These are phyloP conservation scores for Mallotus villosus DNA, from an alignment of 2,797 vertebrate genomes.

Conservation along the genomic window DNA sequence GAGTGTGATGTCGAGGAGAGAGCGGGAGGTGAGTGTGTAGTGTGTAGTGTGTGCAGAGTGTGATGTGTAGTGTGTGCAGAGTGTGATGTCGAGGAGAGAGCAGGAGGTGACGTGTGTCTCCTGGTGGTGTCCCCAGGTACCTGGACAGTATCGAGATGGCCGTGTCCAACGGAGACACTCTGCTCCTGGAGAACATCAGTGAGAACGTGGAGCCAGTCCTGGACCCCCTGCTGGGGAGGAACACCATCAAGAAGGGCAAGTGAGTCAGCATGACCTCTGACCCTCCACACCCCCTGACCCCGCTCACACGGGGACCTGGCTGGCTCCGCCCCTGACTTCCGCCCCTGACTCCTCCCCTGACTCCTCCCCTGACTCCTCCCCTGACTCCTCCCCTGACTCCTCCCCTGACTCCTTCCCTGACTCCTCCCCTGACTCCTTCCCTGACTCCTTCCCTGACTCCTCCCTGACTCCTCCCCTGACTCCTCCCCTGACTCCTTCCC, in stretches of 20 bases:
- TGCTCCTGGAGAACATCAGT: conserved; percentile 81
- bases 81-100: no score
- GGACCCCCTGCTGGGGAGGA: conserved; percentile 74
- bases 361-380: neutral
- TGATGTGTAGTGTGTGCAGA: no score
- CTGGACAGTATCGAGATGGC: conserved; percentile 75
- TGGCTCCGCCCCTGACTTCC: neutral
- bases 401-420: neutral
- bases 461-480: no score
- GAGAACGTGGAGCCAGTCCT: conserved; percentile 78
- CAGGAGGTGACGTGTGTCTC: neutral
- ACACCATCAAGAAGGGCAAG: conserved; percentile 77
- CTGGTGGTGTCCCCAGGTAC: conserved; percentile 61
- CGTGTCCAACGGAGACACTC: conserved; percentile 72
- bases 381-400: no score
- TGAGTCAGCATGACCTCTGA: conserved; percentile 40
- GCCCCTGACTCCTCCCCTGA: neutral
- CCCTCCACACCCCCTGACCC: no score
- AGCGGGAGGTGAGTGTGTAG: no score
- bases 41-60: conserved; percentile 22
- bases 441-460: neutral
- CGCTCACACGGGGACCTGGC: neutral
- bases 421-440: neutral
- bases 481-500: neutral
- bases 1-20: no score